phyloP scores from a whole-genome alignment of 2,113 vertebrate genomes.

The Leptosomus discolor region DNA sequence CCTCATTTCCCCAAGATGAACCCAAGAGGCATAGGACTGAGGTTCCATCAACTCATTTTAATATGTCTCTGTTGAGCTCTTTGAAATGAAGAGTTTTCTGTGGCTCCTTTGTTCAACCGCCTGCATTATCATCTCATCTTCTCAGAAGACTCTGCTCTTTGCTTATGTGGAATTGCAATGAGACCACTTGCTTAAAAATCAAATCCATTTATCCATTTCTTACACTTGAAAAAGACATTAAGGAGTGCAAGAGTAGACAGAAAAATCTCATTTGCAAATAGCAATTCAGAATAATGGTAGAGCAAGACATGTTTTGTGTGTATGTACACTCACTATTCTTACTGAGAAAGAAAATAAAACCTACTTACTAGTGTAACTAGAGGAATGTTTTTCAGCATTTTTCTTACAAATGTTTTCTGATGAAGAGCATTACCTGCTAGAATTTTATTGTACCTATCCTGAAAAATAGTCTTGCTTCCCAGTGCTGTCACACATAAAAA shows the following conservation, averaged over 20 bases:
- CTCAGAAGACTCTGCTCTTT: neutral
- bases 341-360: slow-evolving; percentile 31
- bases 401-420: neutral
- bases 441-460: neutral
- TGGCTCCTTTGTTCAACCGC: neutral
- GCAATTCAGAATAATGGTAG: neutral
- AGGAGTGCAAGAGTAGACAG: neutral
- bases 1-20: neutral
- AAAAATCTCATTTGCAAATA: neutral
- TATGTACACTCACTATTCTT: neutral
- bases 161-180: neutral
- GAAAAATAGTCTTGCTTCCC: neutral
- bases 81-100: neutral
- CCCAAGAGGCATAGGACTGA: neutral
- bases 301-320: neutral
- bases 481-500: neutral
- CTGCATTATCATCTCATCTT: neutral
- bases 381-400: neutral
- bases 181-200: neutral
- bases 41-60: neutral
- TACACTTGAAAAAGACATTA: neutral
- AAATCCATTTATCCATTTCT: neutral
- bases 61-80: neutral
- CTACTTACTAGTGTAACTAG: neutral
- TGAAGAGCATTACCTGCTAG: neutral